Conservation (phyloP, 2,113 vertebrate genomes). For the Anas platyrhynchos region DNA sequence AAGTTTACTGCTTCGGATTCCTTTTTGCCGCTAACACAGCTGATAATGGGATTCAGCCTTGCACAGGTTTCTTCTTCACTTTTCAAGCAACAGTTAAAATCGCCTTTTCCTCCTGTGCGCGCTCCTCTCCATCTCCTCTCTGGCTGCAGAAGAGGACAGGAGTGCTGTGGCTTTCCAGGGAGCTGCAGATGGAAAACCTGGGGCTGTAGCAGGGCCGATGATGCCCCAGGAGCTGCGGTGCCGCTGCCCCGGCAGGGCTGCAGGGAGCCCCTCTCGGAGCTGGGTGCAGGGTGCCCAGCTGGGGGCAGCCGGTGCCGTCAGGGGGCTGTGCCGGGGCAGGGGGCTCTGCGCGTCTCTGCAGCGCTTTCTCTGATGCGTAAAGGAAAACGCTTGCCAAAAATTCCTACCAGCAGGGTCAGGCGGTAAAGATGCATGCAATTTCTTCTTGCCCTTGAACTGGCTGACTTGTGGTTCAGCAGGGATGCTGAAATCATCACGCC, state of each 20-base stretch:
- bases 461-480: neutral
- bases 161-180: neutral
- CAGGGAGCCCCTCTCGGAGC: neutral
- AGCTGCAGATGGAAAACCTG: neutral
- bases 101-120: neutral
- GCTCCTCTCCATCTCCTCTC: neutral
- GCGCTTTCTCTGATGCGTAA: neutral
- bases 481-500: neutral
- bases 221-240: fast-evolving
- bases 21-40: slow-evolving; percentile 86
- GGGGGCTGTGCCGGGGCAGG: fast-evolving
- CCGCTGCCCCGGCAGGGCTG: fast-evolving
- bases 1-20: slow-evolving; percentile 79
- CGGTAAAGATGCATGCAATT: neutral
- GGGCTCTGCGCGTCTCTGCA: fast-evolving
- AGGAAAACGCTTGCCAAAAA: neutral
- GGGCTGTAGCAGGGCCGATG: neutral
- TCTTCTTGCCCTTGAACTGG: neutral
- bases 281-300: neutral
- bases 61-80: slow-evolving; percentile 88
- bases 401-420: neutral
- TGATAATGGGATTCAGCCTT: slow-evolving; percentile 88
- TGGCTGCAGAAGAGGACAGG: neutral
- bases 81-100: neutral
- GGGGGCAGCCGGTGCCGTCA: fast-evolving